Base-by-base conservation (phyloP, 1,140 invertebrate species). In the Rhysida immarginata region DNA sequence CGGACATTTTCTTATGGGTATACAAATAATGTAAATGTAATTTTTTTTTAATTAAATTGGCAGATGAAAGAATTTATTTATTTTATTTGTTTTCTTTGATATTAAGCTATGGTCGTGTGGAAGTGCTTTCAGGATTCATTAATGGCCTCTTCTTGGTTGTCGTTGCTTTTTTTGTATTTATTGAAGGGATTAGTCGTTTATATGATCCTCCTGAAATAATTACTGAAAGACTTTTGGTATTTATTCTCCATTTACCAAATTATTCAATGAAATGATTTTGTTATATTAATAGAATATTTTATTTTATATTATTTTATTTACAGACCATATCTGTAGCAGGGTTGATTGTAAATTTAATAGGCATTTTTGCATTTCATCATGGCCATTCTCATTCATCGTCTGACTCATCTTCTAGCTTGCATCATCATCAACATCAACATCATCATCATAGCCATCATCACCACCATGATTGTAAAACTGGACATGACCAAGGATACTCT, bases 111-210 rank as follows among this genome's bases (percentile, higher is more conserved):
- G 76, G 76, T 51, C 59, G 78, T 50, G 72, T 78, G 48, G 78
- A 81, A 64, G 70, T 76, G 3, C 61, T 77, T 20, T 78, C 75
- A 35, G 77, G 78, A 13, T 80, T 78, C 65, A 71, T 79, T 26
- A 81, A 81, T 68, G 77, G 75, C 1, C 64, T 80, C 2, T 80
- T 80, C 59, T 67, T 80, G 2, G 67, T 77, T 45, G 72, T 80
- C 35, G 76, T 80, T 61, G 70, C 74, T 13, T 63, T 74, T 27
- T 77, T 77, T 68, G 76, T 80, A 51, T 75, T 79, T 58, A 64
- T 71, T 14, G 76, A 77, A 65, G 77, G 75, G 18, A 16, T 78
- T n/a, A 64, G 66, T 24, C 59, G 79, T 55, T 60, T 80, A 0
- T 69, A 72, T 56, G 74, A 80, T 61, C 78, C 78, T 13, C 78